Base-by-base conservation (phyloP, 2,797 vertebrate genomes). In the Diglossa cyanea region DNA sequence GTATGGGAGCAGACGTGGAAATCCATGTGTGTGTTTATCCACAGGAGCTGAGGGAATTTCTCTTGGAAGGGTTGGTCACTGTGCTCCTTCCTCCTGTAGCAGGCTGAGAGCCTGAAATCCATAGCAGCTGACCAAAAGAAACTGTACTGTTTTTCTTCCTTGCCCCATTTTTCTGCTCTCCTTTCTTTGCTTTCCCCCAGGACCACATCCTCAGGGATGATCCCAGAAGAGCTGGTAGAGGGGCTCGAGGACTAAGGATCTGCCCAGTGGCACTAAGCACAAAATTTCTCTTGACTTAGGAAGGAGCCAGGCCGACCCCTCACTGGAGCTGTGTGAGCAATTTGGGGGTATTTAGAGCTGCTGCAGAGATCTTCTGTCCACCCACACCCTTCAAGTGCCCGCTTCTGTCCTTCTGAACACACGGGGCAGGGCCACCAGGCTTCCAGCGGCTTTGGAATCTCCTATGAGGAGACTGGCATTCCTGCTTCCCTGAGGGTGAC, bases 21-120 rank as follows among this genome's bases (percentile, higher is more conserved):
- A 28, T 68, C 10, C 2, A 18, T 28, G 40, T 4, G 1, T 2
- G 2, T 58, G 48, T 53, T 92, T 65, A 35, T 39, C 0, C 1
- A 20, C 31, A 47, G 35, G n/a, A 73, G 58, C 21, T 31, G 75
- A 87, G 40, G 76, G 44, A 31, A 14, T 81, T 71, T 37, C 48
- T 84, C 45, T 86, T 30, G 4, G 70, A 67, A 58, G 18, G 31
- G 39, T 16, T 86, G 48, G 63, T 44, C 55, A 25, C 2, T 55
- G 1, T 33, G 47, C 13, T 86, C 19, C 44, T 88, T 92, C 33
- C 18, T 81, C 26, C 62, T 90, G 10, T 3, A 35, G 8, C 9
- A 31, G 58, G 12, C 66, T 80, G 47, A 71, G 51, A 47, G 68
- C 30, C 23, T 30, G 18, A 71, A 72, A 31, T 58, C 42, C 35